Conservation (phyloP, 2,113 vertebrate genomes). For the Brevimyrus niger region DNA sequence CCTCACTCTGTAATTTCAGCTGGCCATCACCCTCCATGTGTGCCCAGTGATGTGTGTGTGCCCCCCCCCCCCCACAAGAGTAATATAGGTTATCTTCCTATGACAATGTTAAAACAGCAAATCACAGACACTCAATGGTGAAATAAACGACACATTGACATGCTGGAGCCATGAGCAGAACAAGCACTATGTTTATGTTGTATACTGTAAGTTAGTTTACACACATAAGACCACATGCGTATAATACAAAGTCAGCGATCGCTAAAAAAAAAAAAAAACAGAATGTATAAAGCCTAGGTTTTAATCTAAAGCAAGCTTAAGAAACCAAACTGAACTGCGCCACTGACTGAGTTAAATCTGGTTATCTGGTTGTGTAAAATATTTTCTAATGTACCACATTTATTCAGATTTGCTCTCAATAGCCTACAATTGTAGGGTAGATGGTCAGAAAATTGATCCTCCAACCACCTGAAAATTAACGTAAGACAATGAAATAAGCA, state of each 20-base stretch:
- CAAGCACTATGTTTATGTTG: not conserved
- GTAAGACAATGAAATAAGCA: not conserved
- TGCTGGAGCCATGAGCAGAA: not conserved
- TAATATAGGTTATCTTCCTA: no score
- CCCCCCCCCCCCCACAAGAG: not conserved
- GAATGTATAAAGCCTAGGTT: not conserved
- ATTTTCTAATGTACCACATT: not conserved
- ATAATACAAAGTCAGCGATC: not conserved
- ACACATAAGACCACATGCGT: not conserved
- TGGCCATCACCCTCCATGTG: not conserved
- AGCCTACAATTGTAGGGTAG: not conserved
- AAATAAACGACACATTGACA: not conserved
- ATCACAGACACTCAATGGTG: no score
- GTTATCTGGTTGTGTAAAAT: not conserved
- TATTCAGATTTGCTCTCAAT: not conserved
- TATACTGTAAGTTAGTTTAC: not conserved
- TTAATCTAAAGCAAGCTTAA: not conserved
- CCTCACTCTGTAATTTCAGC: slow-evolving; percentile 6
- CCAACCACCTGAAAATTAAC: not conserved
- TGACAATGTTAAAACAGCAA: no score
- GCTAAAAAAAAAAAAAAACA: no score
- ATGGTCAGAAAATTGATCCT: not conserved
- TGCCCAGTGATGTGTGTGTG: slow-evolving; percentile 1
- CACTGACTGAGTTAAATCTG: not conserved
- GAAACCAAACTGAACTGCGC: not conserved